A percentile compares a stretch with the other conserved stretches of the same genome.
Conservation (phyloP, 2,888 invertebrate species). For the Aleiodes testaceus region DNA sequence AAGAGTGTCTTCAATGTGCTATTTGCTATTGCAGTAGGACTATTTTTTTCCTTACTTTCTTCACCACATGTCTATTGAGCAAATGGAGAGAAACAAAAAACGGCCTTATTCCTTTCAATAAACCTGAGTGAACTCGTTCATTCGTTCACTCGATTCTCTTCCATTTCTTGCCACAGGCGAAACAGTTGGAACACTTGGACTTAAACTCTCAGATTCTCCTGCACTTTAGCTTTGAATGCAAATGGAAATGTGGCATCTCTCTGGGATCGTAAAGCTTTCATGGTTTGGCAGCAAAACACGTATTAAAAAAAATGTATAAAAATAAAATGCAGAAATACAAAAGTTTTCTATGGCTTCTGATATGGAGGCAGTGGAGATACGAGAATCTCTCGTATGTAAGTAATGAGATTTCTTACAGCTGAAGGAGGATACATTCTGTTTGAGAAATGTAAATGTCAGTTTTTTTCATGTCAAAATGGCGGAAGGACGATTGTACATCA, state of each 20-base stretch:
- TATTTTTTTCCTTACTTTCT: too few relatives aligned
- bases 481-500: constrained; percentile 47
- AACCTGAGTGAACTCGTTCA: neutral
- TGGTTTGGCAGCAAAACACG: constrained; percentile 26
- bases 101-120: neutral
- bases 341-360: constrained; percentile 4
- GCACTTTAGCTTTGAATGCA: constrained; percentile 38
- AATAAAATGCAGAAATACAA: constrained; percentile 3
- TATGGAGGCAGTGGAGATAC: constrained; percentile 20
- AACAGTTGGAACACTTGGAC: constrained; percentile 33
- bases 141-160: too few relatives aligned
- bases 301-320: constrained; percentile 10
- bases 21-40: too few relatives aligned
- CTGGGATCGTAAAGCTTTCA: constrained; percentile 39
- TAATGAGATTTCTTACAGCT: constrained; percentile 43
- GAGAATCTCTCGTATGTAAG: constrained; percentile 37
- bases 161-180: neutral
- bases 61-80: neutral
- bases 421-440: constrained; percentile 40
- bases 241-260: constrained; percentile 40
- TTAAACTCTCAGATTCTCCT: constrained; percentile 31
- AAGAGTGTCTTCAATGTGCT: neutral
- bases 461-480: constrained; percentile 43
- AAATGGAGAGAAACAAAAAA: neutral
- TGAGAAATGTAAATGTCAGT: constrained; percentile 37